Conservation (phyloP, 2,113 vertebrate genomes). For the Labrus mixtus region DNA sequence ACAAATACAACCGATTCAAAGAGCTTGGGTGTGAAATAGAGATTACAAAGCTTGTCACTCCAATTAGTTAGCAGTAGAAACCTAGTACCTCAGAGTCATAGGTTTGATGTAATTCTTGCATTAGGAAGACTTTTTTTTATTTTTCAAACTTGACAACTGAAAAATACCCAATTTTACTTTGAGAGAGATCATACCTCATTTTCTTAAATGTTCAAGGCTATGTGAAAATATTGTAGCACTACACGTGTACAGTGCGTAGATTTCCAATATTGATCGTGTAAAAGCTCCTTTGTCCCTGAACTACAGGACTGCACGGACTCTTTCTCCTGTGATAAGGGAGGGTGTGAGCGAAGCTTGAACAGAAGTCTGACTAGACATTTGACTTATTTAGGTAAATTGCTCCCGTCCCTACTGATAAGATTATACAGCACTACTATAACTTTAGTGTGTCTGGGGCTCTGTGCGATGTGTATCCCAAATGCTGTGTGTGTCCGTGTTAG, state of each 20-base stretch:
- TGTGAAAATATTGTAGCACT: not conserved
- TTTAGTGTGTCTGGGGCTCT: not conserved
- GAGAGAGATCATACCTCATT: not conserved
- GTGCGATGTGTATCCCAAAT: not conserved
- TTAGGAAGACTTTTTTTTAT: constrained; percentile 18
- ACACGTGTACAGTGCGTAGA: not conserved
- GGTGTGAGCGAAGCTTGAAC: constrained; percentile 59
- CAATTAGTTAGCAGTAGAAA: constrained; percentile 27
- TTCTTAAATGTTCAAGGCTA: not conserved
- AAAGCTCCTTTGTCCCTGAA: constrained; percentile 8
- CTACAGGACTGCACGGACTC: not conserved
- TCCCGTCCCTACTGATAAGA: constrained; percentile 55
- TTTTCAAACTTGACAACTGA: constrained; percentile 39
- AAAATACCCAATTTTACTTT: no score
- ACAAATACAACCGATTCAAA: constrained; percentile 38
- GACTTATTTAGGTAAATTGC: constrained; percentile 41
- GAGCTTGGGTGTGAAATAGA: constrained; percentile 37
- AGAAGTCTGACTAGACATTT: constrained; percentile 26
- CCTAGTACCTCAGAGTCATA: constrained; percentile 27
- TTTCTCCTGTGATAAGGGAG: constrained; percentile 48
- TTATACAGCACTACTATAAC: not conserved
- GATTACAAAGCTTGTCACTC: constrained; percentile 31
- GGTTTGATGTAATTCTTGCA: constrained; percentile 8
- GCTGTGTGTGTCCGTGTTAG: constrained; percentile 4
- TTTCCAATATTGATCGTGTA: not conserved